A percentile compares a stretch with the other conserved stretches of the same genome.
These are phyloP conservation scores for Burhinus oedicnemus DNA, from an alignment of 2,113 vertebrate species.

Conservation along the genomic window DNA sequence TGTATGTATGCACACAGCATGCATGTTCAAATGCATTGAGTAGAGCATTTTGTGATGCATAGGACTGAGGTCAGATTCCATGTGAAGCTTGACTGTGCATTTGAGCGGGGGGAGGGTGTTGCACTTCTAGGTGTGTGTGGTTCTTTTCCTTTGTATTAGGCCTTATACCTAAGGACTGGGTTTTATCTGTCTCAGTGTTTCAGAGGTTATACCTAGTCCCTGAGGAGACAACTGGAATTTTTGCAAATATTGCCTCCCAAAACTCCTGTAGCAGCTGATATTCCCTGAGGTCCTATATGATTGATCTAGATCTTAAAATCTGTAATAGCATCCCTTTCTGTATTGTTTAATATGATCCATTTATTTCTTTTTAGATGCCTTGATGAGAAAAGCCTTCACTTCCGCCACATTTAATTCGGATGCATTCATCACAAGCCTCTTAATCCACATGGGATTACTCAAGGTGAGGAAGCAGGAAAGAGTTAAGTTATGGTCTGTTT, in stretches of 20 bases:
- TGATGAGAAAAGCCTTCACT: constrained; percentile 89
- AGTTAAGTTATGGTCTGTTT: constrained; percentile 16
- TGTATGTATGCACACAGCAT: not conserved
- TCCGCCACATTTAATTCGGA: constrained; percentile 84
- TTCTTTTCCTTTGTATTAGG: not conserved
- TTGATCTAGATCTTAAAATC: not conserved
- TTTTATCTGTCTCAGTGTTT: not conserved
- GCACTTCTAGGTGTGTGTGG: too few species aligned
- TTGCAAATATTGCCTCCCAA: not conserved
- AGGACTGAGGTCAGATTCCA: not conserved
- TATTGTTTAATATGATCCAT: not conserved
- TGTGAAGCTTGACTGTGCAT: not conserved
- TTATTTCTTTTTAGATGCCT: constrained; percentile 76
- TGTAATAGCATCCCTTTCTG: not conserved
- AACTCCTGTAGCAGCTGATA: not conserved
- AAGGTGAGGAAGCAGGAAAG: constrained; percentile 79
- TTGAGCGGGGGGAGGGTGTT: not conserved
- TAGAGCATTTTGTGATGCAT: not conserved
- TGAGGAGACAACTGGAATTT: not conserved
- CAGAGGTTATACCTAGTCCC: not conserved
- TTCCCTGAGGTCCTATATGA: not conserved
- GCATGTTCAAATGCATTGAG: not conserved
- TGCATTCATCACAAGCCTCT: constrained; percentile 86
- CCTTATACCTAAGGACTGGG: not conserved
- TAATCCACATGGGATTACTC: constrained; percentile 91